A percentile compares a stretch with the other conserved stretches of the same genome.
Conservation (phyloP, 2,113 vertebrate genomes). For the Sander lucioperca region DNA sequence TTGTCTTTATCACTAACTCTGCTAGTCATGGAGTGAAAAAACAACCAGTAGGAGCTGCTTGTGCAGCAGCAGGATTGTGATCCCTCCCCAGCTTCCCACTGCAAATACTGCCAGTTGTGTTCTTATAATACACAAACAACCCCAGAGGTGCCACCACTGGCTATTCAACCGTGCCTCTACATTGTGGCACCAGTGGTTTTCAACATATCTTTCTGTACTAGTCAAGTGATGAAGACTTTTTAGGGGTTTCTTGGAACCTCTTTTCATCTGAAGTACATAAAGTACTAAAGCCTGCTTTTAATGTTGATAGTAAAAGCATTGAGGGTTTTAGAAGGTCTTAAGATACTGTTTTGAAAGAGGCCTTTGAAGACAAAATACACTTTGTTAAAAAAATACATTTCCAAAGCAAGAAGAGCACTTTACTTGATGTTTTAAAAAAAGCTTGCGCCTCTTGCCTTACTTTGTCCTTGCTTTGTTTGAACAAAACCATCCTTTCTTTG, state of each 20-base stretch:
- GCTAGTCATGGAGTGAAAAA: not conserved
- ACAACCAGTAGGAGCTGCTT: too few species aligned
- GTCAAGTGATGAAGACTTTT: not conserved
- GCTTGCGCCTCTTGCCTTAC: not conserved
- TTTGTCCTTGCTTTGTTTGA: not conserved
- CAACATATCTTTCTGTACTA: not conserved
- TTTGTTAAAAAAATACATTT: conserved; percentile 12
- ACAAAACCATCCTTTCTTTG: not conserved
- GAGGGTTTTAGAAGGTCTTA: not conserved
- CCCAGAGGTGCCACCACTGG: not conserved
- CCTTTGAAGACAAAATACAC: conserved; percentile 5
- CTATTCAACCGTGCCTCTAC: not conserved
- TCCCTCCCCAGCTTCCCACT: not conserved
- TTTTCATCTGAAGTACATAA: conserved; percentile 3
- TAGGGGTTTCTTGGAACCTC: not conserved
- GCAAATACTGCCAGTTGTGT: not conserved
- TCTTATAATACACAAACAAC: not conserved
- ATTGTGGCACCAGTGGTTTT: not conserved
- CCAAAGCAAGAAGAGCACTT: conserved; percentile 11
- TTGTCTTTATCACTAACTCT: not conserved
- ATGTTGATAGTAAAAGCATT: not conserved
- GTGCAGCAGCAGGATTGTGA: not conserved
- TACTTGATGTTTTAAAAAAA: not conserved
- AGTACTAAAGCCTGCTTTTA: conserved; percentile 6
- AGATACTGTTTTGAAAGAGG: not conserved